Evolutionary conservation across 2,797 vertebrate genomes (phyloP).

Genomic region (Naso thynnoides): DNA sequence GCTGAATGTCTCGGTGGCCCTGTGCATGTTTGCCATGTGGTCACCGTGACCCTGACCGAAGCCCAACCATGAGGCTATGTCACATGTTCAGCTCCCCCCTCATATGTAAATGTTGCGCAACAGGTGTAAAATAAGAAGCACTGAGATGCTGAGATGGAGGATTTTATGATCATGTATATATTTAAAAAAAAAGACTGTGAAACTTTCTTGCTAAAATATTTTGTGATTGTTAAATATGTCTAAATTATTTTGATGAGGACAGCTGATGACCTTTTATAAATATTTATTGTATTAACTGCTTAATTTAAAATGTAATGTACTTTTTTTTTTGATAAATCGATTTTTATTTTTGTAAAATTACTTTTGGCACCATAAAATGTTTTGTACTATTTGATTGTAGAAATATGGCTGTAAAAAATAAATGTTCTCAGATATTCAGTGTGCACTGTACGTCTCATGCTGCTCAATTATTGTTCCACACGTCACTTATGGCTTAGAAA

Average conservation of each 20-base stretch:
- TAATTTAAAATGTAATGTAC: not conserved
- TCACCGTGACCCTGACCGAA: not conserved
- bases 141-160: not conserved
- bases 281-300: not conserved
- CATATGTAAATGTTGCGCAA: constrained; percentile 13
- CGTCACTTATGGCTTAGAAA: too few relatives aligned
- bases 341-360: too few relatives aligned
- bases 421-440: too few relatives aligned
- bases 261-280: not conserved
- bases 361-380: too few relatives aligned
- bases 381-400: too few relatives aligned
- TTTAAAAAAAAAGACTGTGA: not conserved
- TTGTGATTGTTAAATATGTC: not conserved
- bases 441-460: too few relatives aligned
- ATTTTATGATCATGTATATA: not conserved
- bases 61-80: not conserved
- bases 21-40: not conserved
- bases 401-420: too few relatives aligned
- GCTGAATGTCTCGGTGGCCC: not conserved
- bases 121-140: not conserved
- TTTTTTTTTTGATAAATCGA: not conserved
- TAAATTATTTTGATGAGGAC: not conserved
- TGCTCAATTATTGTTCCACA: too few relatives aligned
- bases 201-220: not conserved
- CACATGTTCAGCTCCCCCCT: not conserved